phyloP scores from a whole-genome alignment of 1,140 invertebrate genomes.

The Cyphomyrmex costatus region DNA sequence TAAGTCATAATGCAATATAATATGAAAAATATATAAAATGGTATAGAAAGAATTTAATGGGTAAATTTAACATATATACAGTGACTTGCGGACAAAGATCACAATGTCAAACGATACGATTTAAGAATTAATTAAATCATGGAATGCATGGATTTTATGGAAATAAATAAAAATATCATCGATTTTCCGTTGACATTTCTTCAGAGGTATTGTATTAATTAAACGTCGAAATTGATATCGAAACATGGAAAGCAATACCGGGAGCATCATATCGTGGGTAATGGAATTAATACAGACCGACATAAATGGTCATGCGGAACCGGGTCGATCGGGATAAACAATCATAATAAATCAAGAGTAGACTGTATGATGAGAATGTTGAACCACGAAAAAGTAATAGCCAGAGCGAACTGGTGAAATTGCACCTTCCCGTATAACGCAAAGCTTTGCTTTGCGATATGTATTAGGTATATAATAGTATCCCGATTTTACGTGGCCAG shows the following conservation, averaged over 20 bases:
- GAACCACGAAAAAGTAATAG: constrained; percentile 48
- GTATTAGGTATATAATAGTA: constrained; percentile 9
- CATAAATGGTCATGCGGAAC: constrained; percentile 41
- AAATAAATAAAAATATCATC: constrained; percentile 19
- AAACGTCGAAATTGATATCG: constrained; percentile 59
- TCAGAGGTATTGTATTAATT: constrained; percentile 55
- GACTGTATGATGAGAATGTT: constrained; percentile 43
- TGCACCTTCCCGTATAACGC: constrained; percentile 21
- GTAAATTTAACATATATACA: constrained; percentile 14
- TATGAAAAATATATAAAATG: not conserved
- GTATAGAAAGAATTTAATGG: not conserved
- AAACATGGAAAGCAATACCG: constrained; percentile 48
- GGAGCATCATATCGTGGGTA: constrained; percentile 27
- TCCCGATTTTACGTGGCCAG: not conserved
- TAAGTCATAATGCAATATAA: not conserved
- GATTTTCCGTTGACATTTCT: constrained; percentile 44
- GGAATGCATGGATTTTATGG: not conserved
- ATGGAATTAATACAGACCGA: constrained; percentile 61
- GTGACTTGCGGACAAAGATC: not conserved
- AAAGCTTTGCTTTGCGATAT: constrained; percentile 14
- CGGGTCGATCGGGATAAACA: constrained; percentile 56
- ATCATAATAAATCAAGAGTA: constrained; percentile 62
- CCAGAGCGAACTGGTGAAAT: constrained; percentile 22
- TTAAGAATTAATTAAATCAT: constrained; percentile 53
- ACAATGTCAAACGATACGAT: not conserved